A percentile compares a stretch with the other conserved stretches of the same genome.
phyloP scores from a whole-genome alignment of 2,113 vertebrate species.

The Barbus barbus region DNA sequence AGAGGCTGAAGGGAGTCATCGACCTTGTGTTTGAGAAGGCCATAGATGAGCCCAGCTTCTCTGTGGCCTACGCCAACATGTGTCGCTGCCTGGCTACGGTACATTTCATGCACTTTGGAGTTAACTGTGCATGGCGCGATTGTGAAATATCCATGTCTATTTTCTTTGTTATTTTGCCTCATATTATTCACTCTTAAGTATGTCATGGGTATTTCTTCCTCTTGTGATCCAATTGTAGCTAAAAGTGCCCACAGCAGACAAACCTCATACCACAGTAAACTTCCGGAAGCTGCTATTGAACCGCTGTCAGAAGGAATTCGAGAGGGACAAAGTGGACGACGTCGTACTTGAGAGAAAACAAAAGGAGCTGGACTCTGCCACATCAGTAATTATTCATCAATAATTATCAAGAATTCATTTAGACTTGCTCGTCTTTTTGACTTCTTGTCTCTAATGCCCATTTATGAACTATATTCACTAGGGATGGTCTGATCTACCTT shows the following conservation, averaged over 20 bases:
- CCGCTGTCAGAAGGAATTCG: constrained; percentile 98
- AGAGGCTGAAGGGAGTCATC: constrained; percentile 95
- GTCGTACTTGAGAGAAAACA: constrained; percentile 97
- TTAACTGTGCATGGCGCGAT: too few relatives aligned
- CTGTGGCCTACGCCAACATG: constrained; percentile 97
- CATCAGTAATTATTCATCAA: constrained; percentile 74
- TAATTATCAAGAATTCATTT: not conserved
- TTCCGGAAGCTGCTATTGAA: constrained; percentile 96
- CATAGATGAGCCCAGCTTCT: constrained; percentile 95
- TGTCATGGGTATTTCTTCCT: not conserved
- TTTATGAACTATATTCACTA: not conserved
- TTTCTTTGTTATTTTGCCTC: not conserved
- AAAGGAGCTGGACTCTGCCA: constrained; percentile 92
- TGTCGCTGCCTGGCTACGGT: constrained; percentile 94
- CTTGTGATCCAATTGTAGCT: constrained; percentile 65
- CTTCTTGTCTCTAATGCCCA: not conserved
- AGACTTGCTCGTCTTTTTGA: not conserved
- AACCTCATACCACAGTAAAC: constrained; percentile 90
- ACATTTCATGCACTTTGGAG: constrained; percentile 53
- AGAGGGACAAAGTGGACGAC: constrained; percentile 96
- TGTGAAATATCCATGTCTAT: not conserved
- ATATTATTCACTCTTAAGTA: not conserved
- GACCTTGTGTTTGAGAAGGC: constrained; percentile 99
- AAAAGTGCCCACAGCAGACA: constrained; percentile 94
- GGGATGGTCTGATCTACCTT: too few relatives aligned